These are phyloP conservation scores for Miniopterus natalensis DNA, from an alignment of 2,113 vertebrate species.

Conservation along the genomic window DNA sequence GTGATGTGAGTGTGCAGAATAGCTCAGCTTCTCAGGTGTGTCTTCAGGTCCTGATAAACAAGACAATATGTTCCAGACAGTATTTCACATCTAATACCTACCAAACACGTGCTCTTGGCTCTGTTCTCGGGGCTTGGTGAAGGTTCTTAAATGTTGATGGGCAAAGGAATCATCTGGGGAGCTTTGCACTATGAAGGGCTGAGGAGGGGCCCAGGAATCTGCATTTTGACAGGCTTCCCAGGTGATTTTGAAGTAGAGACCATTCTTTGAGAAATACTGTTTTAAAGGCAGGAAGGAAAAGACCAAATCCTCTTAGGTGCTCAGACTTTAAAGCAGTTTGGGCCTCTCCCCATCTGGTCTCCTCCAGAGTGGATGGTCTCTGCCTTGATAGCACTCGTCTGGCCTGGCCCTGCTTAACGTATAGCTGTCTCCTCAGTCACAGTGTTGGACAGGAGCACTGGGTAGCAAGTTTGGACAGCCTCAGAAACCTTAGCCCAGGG, in stretches of 20 bases:
- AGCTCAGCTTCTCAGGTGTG: slow-evolving; percentile 56
- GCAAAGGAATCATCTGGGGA: neutral
- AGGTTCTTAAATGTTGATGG: neutral
- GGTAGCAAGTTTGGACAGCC: neutral
- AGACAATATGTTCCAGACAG: slow-evolving; percentile 69
- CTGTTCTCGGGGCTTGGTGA: neutral
- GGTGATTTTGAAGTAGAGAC: slow-evolving; percentile 19
- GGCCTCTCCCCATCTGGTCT: neutral
- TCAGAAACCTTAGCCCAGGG: neutral
- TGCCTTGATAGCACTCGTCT: neutral
- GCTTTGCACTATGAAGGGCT: neutral
- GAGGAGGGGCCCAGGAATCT: neutral
- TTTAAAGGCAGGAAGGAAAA: slow-evolving; percentile 43
- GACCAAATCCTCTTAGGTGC: neutral
- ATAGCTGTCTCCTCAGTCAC: neutral
- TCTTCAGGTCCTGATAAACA: slow-evolving; percentile 60
- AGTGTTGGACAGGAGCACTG: neutral
- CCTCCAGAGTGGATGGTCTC: neutral
- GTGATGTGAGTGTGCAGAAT: slow-evolving; percentile 33
- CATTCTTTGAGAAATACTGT: slow-evolving; percentile 14
- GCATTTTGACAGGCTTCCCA: neutral
- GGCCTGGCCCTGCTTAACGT: neutral
- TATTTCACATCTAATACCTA: neutral
- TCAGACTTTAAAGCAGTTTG: slow-evolving; percentile 13
- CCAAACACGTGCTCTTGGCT: neutral